Conservation (phyloP, 1,140 invertebrate species). For the Drosophila sulfurigaster region DNA sequence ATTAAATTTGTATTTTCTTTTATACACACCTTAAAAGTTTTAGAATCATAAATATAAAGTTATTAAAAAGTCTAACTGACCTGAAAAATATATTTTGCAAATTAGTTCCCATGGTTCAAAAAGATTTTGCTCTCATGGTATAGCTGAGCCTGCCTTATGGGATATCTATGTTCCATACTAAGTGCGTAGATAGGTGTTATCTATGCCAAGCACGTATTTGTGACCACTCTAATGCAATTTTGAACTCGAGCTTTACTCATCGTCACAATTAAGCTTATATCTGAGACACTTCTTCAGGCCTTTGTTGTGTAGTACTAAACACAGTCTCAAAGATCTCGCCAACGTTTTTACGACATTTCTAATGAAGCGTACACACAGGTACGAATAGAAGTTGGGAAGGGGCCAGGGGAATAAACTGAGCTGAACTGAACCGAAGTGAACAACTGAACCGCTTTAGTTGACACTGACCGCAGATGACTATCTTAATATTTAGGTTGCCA, state of each 20-base stretch:
- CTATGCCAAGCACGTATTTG: constrained; percentile 40
- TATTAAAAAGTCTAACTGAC: neutral
- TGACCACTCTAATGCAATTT: constrained; percentile 33
- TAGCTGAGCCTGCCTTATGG: neutral
- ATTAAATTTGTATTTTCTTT: too few species aligned
- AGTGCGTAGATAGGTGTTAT: constrained; percentile 4
- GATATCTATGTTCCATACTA: neutral
- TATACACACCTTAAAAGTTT: too few species aligned
- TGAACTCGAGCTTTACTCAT: constrained; percentile 28
- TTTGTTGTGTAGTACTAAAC: neutral
- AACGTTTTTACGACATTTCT: constrained; percentile 53
- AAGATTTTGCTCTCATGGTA: neutral
- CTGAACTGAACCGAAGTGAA: constrained; percentile 14
- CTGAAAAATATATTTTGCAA: neutral
- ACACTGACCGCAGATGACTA: constrained; percentile 76
- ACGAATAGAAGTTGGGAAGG: neutral
- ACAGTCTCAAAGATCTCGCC: constrained; percentile 18
- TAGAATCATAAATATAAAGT: too few species aligned
- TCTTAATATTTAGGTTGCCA: constrained; percentile 78
- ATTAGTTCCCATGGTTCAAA: neutral
- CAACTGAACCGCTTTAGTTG: constrained; percentile 49
- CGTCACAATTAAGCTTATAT: constrained; percentile 42
- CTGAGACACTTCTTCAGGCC: constrained; percentile 8
- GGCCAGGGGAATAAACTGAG: constrained; percentile 26
- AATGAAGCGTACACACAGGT: constrained; percentile 43